Percentiles rank a stretch among this genome's conserved stretches.
These are phyloP conservation scores for Colinus virginianus DNA, from an alignment of 2,113 vertebrate species.

Conservation along the genomic window DNA sequence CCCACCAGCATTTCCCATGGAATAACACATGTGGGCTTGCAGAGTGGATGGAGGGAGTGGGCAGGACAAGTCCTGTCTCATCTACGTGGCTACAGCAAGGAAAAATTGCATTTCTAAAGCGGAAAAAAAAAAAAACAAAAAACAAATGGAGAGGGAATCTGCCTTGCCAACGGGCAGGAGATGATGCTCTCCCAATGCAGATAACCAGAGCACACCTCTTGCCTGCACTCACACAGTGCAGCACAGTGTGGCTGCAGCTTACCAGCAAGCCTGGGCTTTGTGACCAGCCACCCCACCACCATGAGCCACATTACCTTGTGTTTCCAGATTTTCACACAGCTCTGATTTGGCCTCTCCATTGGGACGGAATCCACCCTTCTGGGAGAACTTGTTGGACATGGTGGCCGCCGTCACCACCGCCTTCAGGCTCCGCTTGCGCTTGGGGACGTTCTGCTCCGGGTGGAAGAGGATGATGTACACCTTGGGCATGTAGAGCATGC, in stretches of 20 bases:
- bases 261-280: neutral
- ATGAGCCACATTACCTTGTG: constrained; percentile 82
- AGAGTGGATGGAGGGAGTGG: neutral
- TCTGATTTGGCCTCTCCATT: constrained; percentile 97
- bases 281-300: accelerated
- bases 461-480: constrained; percentile 97
- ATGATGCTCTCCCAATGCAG: neutral
- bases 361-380: constrained; percentile 91
- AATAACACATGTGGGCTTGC: neutral
- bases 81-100: accelerated
- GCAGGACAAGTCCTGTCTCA: neutral
- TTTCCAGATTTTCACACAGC: constrained; percentile 94
- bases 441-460: constrained; percentile 96
- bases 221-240: accelerated
- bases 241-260: neutral
- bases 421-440: constrained; percentile 96
- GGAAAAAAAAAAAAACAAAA: neutral
- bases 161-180: neutral
- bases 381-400: constrained; percentile 98
- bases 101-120: neutral
- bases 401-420: constrained; percentile 94
- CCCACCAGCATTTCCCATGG: neutral
- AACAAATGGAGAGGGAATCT: neutral
- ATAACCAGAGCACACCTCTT: neutral
- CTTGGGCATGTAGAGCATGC: constrained; percentile 98